These are phyloP conservation scores for Borostomias antarcticus DNA, from an alignment of 2,797 vertebrate species.

Conservation along the genomic window DNA sequence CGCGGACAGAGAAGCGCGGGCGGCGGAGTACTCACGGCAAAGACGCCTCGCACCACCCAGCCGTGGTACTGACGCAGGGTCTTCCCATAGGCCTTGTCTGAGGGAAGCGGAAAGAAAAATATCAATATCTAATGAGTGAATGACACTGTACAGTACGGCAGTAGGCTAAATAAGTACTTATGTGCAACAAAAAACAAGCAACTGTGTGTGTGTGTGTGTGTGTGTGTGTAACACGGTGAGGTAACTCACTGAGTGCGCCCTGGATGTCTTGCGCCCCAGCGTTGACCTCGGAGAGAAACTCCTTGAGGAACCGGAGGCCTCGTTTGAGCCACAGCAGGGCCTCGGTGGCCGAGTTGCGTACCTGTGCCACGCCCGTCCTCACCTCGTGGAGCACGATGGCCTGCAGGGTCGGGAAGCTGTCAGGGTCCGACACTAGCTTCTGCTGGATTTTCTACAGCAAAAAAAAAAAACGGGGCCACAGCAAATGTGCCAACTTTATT, in stretches of 20 bases:
- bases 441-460: conserved; percentile 90
- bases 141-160: background rate
- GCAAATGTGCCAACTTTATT: too few relatives aligned
- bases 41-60: conserved; percentile 97
- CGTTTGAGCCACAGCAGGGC: conserved; percentile 95
- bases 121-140: too few relatives aligned
- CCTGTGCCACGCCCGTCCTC: conserved; percentile 78
- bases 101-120: conserved; percentile 5
- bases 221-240: background rate
- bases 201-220: background rate
- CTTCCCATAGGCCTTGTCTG: conserved; percentile 94
- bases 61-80: conserved; percentile 94
- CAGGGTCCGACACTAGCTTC: conserved; percentile 90
- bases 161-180: background rate
- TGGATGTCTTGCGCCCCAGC: conserved; percentile 90
- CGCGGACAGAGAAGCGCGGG: background rate
- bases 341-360: conserved; percentile 95
- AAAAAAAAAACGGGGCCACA: background rate
- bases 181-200: background rate
- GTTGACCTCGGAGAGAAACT: conserved; percentile 91
- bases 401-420: conserved; percentile 90
- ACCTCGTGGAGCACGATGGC: conserved; percentile 94
- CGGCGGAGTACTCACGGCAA: conserved; percentile 84
- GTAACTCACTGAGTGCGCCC: conserved; percentile 90
- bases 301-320: conserved; percentile 95